Percentiles rank a stretch among this genome's conserved stretches.
Conservation (phyloP, 2,888 invertebrate species). For the Nasonia oneida region DNA sequence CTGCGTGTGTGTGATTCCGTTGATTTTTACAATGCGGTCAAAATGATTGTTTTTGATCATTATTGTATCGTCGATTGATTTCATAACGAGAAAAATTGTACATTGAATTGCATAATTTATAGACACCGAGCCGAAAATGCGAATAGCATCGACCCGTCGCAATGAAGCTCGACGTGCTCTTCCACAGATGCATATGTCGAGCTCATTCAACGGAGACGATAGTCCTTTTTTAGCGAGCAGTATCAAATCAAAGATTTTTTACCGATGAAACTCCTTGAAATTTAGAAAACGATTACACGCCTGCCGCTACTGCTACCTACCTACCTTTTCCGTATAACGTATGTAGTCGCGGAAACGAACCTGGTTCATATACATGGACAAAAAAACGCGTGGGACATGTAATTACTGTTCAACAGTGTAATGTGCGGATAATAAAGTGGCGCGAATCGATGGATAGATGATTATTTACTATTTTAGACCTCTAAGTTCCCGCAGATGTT, state of each 20-base stretch:
- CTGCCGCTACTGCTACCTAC: conserved; percentile 57
- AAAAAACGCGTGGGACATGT: conserved; percentile 60
- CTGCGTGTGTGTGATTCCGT: conserved; percentile 55
- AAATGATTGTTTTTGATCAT: conserved; percentile 44
- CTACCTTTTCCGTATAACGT: conserved; percentile 55
- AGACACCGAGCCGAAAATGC: conserved; percentile 54
- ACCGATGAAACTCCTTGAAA: conserved; percentile 51
- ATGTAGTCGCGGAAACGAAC: conserved; percentile 49
- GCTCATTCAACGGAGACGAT: conserved; percentile 35
- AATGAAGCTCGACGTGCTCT: conserved; percentile 37
- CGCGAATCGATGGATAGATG: conserved; percentile 64
- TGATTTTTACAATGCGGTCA: conserved; percentile 42
- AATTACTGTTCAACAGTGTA: conserved; percentile 65
- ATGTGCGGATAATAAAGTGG: conserved; percentile 64
- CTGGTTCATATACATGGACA: conserved; percentile 47
- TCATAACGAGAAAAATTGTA: conserved; percentile 49
- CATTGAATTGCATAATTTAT: conserved; percentile 58
- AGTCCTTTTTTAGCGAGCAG: conserved; percentile 61
- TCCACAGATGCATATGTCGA: background rate
- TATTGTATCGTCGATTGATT: conserved; percentile 51
- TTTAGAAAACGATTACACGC: conserved; percentile 53
- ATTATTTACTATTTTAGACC: conserved; percentile 67
- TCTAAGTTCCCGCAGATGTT: conserved; percentile 67
- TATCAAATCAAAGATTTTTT: conserved; percentile 64
- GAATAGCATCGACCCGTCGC: conserved; percentile 33